Evolutionary conservation across 2,113 vertebrate genomes (phyloP).

Genomic region (Piaya cayana): DNA sequence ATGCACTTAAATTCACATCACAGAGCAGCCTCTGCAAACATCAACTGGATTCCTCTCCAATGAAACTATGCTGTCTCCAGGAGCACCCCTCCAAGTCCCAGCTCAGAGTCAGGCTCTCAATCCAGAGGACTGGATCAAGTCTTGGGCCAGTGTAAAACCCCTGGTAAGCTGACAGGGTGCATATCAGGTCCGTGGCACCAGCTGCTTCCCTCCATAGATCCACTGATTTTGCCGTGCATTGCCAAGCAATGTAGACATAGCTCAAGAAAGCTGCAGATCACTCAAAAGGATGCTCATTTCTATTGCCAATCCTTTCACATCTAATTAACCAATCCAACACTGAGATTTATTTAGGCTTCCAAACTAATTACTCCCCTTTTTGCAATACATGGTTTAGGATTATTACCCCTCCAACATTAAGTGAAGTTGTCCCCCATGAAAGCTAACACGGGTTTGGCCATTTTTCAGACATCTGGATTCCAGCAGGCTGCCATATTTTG

Average conservation of each 20-base stretch:
- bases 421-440: neutral
- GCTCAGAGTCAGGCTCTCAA: neutral
- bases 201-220: neutral
- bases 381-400: neutral
- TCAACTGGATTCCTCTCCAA: neutral
- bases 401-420: neutral
- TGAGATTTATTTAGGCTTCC: neutral
- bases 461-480: neutral
- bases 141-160: neutral
- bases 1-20: neutral
- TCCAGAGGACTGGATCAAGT: neutral
- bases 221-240: neutral
- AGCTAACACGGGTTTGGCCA: neutral
- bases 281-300: neutral
- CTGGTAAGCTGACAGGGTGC: neutral
- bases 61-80: neutral
- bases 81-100: neutral
- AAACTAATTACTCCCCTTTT: neutral
- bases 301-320: rapidly evolving
- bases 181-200: neutral
- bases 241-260: neutral
- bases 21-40: neutral
- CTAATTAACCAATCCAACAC: neutral
- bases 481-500: neutral
- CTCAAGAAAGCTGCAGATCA: neutral